These are phyloP conservation scores for Tricholauxania praeusta DNA, from an alignment of 2,888 invertebrate genomes.

Conservation along the genomic window DNA sequence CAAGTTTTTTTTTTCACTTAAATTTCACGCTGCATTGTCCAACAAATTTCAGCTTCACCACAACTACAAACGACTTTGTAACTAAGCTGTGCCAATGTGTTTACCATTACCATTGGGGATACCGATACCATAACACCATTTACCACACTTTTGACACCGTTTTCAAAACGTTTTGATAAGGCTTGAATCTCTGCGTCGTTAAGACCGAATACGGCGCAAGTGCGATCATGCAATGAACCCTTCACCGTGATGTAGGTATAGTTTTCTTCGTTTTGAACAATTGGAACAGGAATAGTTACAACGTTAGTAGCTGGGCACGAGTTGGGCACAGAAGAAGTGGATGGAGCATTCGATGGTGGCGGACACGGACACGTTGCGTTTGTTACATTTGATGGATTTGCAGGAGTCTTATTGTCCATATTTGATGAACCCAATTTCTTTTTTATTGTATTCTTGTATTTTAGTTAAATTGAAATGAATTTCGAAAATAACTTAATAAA, in stretches of 20 bases:
- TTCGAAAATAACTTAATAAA: neutral
- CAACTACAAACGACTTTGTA: slow-evolving; percentile 83
- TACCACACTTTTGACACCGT: slow-evolving; percentile 74
- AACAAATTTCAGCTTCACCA: slow-evolving; percentile 84
- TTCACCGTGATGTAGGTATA: slow-evolving; percentile 83
- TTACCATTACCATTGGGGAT: slow-evolving; percentile 78
- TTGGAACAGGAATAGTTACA: slow-evolving; percentile 68
- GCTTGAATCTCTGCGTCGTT: slow-evolving; percentile 78
- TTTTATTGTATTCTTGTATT: neutral
- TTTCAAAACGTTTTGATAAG: slow-evolving; percentile 77
- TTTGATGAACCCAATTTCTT: slow-evolving; percentile 26
- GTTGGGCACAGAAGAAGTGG: slow-evolving; percentile 41
- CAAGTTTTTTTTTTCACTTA: slow-evolving; percentile 63
- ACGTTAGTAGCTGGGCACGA: slow-evolving; percentile 53
- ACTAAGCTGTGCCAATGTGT: slow-evolving; percentile 81
- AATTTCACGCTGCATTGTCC: slow-evolving; percentile 85
- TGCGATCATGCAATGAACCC: slow-evolving; percentile 81
- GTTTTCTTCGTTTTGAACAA: slow-evolving; percentile 70
- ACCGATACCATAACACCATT: slow-evolving; percentile 81
- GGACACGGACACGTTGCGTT: slow-evolving; percentile 45
- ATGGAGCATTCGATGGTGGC: slow-evolving; percentile 46
- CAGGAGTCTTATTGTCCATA: slow-evolving; percentile 50
- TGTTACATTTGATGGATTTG: slow-evolving; percentile 16
- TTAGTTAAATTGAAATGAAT: slow-evolving; percentile 18
- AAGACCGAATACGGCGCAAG: slow-evolving; percentile 83